Evolutionary conservation across 53 echinoderm and acorn worm species (phyloP).

Genomic region (Stichopus horrens): DNA sequence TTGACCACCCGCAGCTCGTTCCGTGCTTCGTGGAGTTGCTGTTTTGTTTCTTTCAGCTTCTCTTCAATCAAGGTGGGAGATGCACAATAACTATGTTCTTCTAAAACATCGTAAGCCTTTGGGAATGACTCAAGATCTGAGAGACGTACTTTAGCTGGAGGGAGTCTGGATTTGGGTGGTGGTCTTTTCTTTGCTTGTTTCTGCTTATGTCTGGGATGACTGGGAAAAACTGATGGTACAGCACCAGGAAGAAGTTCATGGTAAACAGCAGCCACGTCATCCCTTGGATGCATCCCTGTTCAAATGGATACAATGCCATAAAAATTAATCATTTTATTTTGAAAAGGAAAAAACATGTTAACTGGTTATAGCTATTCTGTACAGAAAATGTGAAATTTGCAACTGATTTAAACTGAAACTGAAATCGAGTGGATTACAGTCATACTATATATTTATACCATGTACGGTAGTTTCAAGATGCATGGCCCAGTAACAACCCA

Average conservation of each 20-base stretch:
- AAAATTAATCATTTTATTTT: constrained; percentile 21
- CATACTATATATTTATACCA: constrained; percentile 31
- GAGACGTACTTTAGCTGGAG: neutral
- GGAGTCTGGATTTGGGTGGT: constrained; percentile 12
- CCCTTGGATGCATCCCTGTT: constrained; percentile 57
- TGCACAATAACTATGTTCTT: constrained; percentile 45
- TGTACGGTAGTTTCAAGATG: constrained; percentile 31
- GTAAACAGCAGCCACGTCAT: constrained; percentile 16
- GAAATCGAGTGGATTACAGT: constrained; percentile 34
- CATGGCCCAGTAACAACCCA: neutral
- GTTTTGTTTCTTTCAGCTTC: constrained; percentile 50
- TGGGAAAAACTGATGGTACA: constrained; percentile 52
- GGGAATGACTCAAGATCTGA: neutral
- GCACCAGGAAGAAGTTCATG: constrained; percentile 41
- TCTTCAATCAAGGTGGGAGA: constrained; percentile 37
- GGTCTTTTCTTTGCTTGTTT: constrained; percentile 8
- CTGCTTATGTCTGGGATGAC: constrained; percentile 49
- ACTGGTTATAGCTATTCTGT: constrained; percentile 31
- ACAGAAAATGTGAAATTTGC: constrained; percentile 30
- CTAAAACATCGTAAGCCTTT: neutral
- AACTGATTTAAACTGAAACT: constrained; percentile 34
- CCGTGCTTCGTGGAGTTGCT: constrained; percentile 53
- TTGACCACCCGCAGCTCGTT: constrained; percentile 50
- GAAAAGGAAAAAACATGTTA: neutral
- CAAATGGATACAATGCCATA: constrained; percentile 12